These are phyloP conservation scores for Phylloscopus whistleri DNA, from an alignment of 2,113 vertebrate genomes.

Conservation along the genomic window DNA sequence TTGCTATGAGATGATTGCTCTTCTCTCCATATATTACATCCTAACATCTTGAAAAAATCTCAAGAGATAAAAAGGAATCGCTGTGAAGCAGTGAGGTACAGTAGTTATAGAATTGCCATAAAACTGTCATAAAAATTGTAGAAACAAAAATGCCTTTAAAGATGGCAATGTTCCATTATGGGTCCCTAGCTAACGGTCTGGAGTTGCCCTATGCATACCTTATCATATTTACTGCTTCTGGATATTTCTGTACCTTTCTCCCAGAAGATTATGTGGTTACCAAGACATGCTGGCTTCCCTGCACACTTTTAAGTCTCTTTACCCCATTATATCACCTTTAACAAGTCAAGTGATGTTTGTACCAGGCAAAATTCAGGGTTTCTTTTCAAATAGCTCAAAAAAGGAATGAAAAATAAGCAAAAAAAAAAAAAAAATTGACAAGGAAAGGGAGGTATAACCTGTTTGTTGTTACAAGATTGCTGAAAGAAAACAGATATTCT, in stretches of 20 bases:
- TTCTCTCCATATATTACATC: constrained; percentile 45
- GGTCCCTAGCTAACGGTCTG: constrained; percentile 29
- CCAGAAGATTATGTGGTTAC: background rate
- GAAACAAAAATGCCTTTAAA: constrained; percentile 58
- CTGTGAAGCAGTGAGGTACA: constrained; percentile 14
- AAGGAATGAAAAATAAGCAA: background rate
- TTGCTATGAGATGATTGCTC: constrained; percentile 24
- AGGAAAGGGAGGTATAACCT: background rate
- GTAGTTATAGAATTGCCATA: constrained; percentile 19
- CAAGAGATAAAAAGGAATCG: constrained; percentile 46
- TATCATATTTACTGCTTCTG: constrained; percentile 3
- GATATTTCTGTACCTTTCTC: constrained; percentile 24
- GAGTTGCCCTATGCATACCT: background rate
- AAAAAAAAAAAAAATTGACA: background rate
- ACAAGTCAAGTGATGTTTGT: background rate
- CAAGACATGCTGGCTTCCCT: background rate
- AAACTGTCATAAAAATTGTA: constrained; percentile 47
- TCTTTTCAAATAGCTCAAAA: background rate
- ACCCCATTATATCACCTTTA: background rate
- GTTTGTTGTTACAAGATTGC: constrained; percentile 17
- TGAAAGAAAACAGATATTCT: constrained; percentile 17
- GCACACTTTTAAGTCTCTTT: background rate
- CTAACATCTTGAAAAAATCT: constrained; percentile 37
- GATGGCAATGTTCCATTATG: constrained; percentile 21
- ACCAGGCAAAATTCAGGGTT: background rate